Conservation (phyloP, 2,888 invertebrate species). For the Clitarchus hookeri region DNA sequence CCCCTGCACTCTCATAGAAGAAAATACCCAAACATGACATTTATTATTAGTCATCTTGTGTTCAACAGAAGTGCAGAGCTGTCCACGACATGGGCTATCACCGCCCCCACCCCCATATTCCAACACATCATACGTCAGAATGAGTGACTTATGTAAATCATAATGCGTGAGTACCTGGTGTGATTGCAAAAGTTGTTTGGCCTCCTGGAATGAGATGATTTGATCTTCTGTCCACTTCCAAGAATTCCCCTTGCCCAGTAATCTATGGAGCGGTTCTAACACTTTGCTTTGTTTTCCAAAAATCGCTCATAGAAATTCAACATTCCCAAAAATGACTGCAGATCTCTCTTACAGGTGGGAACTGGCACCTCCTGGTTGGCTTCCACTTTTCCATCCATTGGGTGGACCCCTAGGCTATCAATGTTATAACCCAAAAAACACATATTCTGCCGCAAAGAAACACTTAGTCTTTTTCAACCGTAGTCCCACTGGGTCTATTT, state of each 20-base stretch:
- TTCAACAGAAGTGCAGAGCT: no score
- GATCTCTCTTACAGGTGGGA: background rate
- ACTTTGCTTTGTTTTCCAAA: background rate
- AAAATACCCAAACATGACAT: no score
- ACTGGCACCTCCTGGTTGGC: background rate
- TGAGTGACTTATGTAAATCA: background rate
- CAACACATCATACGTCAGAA: background rate
- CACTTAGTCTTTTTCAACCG: background rate
- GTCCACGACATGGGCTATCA: background rate
- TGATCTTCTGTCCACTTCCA: background rate
- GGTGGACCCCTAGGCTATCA: background rate
- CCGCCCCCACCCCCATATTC: background rate
- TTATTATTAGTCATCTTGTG: no score
- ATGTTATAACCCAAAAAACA: background rate
- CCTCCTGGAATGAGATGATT: background rate
- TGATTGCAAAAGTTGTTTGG: background rate
- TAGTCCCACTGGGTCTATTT: background rate
- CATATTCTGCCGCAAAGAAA: background rate
- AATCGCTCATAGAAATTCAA: background rate
- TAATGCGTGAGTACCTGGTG: background rate
- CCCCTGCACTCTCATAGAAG: no score
- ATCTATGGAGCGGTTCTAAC: background rate
- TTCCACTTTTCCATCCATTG: background rate
- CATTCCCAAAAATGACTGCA: background rate
- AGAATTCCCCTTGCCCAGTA: background rate